Evolutionary conservation across 2,888 invertebrate genomes (phyloP).

Genomic region (Coremacera marginata): DNA sequence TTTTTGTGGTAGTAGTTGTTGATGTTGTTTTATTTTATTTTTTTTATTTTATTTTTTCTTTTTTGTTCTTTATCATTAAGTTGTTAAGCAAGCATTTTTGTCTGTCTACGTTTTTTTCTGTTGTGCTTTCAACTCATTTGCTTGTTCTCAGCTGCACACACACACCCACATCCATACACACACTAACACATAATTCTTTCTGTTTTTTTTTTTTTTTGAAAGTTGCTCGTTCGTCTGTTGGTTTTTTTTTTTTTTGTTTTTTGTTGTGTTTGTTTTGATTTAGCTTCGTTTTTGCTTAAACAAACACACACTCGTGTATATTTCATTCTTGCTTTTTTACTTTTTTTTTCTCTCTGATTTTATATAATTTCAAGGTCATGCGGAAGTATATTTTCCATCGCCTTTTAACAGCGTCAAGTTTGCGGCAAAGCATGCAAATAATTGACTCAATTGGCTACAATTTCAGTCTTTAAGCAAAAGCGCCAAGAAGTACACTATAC

Average conservation of each 20-base stretch:
- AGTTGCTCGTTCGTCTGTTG: neutral
- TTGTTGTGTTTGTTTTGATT: neutral
- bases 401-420: neutral
- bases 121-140: neutral
- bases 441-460: neutral
- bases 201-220: neutral
- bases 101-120: too few species aligned
- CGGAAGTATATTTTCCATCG: neutral
- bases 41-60: too few species aligned
- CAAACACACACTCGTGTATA: neutral
- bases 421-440: neutral
- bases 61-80: slow-evolving; percentile 8
- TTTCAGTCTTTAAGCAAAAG: neutral
- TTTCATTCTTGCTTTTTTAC: neutral
- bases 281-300: neutral
- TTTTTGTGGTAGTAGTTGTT: slow-evolving; percentile 6
- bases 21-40: neutral
- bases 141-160: neutral
- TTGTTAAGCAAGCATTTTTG: neutral
- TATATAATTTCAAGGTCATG: neutral
- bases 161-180: neutral
- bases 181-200: neutral
- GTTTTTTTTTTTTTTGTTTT: neutral
- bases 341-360: neutral
- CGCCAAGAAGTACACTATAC: neutral